Evolutionary conservation across 2,113 vertebrate genomes (phyloP), one percentile per base, ranked within the genome.

Genomic region (Patagioenas fasciata): DNA sequence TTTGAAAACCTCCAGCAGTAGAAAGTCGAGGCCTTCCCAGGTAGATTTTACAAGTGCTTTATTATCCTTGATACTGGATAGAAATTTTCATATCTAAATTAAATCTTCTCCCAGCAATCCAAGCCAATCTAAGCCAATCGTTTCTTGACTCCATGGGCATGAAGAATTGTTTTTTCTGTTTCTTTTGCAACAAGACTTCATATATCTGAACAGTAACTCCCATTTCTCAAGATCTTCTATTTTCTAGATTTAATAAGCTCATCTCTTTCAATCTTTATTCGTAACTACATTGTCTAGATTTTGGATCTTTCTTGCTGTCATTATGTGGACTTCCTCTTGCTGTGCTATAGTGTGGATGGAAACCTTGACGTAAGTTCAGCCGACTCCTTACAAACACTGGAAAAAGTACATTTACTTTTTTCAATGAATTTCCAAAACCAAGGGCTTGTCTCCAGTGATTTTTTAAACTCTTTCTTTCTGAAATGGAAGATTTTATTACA

Each of bases 41-140:
- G 19, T 19, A 65, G 20, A 57, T 28, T 54, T 56, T 14, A 66
- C 9, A 73, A 91, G 24, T 5, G 16, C 16, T 87, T 70, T 62
- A 36, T 42, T 81, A n/a, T 8, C 9, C n/a, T 88, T 81, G 70
- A 67, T 42, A 50, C 48, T 34, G 20, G 44, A 67, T 10, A 81
- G 70, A 21, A 20, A 2, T 42, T 87, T 87, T 79, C 61, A 54
- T 88, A 90, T 88, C 93, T 95, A 90, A 93, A 92, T 95, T 91
- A 89, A 85, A 88, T 92, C 91, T 93, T 62, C 47, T 79, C 34
- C 53, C 57, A 81, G 70, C 19, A 69, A 80, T 58, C 61, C 62
- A 82, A 80, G 48, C 11, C 61, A 87, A n/a, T 79, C 57, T 62
- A 82, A 88, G 28, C 34, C 74, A 62, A 72, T 42, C 25, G 17